Base-by-base conservation (phyloP, 2,888 invertebrate genomes). In the Himalopsyche kuldschensis region DNA sequence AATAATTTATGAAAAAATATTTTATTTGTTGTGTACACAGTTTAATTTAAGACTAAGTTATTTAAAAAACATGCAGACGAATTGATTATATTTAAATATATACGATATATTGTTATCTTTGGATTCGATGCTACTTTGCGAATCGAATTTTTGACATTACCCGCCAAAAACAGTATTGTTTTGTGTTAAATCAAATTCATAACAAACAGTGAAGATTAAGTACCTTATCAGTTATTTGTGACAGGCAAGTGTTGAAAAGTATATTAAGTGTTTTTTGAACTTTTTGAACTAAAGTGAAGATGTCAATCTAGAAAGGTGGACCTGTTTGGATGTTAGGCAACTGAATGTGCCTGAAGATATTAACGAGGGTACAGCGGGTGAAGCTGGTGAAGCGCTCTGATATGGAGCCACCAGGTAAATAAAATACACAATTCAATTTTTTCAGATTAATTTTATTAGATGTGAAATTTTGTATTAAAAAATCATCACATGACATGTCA, bases 291-390 rank as follows among this genome's bases (percentile, higher is more conserved):
- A 15, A 11, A 27, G 27, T 69, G 69, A 27, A 30, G 41, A 69
- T 69, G 69, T 15, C 27, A 69, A 27, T 69, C 69, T 69, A 69
- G 27, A 27, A 24, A 55, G 35, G 81, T 55, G 78, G 78, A 78
- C 63, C 47, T n/a, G 82, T 31, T 78, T 82, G 82, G 69, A 82
- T 78, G 82, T 76, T 31, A 75, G 82, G 82, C 82, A 30, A 78
- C 86, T 86, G 84, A 81, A 86, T 86, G 86, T 86, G 86, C 86
- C 84, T 85, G 84, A 84, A 84, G 84, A 80, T 79, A 81, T 84
- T 83, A 78, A 77, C 79, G 77, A 81, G 81, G 80, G 81, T 80
- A 32, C 82, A 82, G 82, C 79, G 84, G 84, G 84, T 79, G 82
- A 79, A 79, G 76, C 76, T 76, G 80, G 75, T 83, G 55, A 79